Evolutionary conservation across 64 coral and sea anemone genomes (phyloP).

Genomic region (Montipora capricornis): DNA sequence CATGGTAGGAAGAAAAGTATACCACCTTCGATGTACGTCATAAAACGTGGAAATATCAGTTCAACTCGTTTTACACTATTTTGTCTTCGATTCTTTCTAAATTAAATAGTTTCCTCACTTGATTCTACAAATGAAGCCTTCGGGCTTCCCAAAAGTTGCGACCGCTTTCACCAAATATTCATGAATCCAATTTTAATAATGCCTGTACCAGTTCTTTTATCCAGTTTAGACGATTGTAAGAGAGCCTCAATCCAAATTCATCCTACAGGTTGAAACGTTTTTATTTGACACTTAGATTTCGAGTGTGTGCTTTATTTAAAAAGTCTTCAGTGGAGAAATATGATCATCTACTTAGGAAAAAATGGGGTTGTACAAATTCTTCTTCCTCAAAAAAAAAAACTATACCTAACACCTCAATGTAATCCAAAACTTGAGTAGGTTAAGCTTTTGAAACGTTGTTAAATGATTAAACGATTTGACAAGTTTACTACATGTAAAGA

Average conservation of each 20-base stretch:
- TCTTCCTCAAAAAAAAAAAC: no score
- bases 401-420: no score
- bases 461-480: no score
- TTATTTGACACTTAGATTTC: no score
- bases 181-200: slow-evolving; percentile 9
- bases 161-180: not conserved
- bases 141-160: not conserved
- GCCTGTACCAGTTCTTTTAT: not conserved
- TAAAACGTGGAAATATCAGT: not conserved
- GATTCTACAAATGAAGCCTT: not conserved
- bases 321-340: no score
- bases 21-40: not conserved
- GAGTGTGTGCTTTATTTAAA: no score
- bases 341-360: not conserved
- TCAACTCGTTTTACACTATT: no score
- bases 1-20: not conserved
- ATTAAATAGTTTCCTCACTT: not conserved
- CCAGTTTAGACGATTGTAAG: not conserved
- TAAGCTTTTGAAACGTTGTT: no score
- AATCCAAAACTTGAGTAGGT: no score
- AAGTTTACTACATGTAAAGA: no score
- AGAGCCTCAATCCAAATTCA: not conserved
- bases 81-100: not conserved
- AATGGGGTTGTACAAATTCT: not conserved
- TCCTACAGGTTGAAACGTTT: not conserved